Evolutionary conservation across 2,113 vertebrate genomes (phyloP).

Genomic region (Tenebrosternarchus preto): DNA sequence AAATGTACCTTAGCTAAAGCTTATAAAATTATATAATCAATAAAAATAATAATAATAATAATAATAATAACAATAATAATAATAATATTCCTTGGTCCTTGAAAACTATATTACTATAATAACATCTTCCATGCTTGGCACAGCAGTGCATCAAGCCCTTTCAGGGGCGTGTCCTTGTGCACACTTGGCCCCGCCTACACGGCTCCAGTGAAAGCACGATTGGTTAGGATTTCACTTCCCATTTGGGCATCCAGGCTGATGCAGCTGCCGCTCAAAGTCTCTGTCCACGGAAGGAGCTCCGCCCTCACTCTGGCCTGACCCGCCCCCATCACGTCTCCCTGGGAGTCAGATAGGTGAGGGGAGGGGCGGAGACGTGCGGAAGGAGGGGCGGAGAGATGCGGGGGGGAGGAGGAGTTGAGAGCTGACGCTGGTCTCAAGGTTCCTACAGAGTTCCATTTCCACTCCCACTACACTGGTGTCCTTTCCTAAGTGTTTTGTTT

Average conservation of each 20-base stretch:
- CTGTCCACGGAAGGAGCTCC: not conserved
- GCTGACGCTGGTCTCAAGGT: constrained; percentile 1
- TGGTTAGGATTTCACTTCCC: not conserved
- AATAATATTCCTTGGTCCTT: constrained; percentile 86
- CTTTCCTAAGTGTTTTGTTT: not conserved
- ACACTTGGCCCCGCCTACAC: not conserved
- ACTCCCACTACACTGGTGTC: not conserved
- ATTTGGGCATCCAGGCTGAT: too few relatives aligned
- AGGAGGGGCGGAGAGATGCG: not conserved
- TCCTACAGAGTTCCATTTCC: not conserved
- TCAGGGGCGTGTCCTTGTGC: not conserved
- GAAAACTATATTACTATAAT: constrained; percentile 85
- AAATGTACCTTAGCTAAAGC: constrained; percentile 95
- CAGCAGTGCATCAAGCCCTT: constrained; percentile 45
- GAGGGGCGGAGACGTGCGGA: too few relatives aligned
- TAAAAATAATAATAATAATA: constrained; percentile 67
- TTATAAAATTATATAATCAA: constrained; percentile 85
- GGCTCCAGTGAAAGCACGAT: not conserved
- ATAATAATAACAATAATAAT: constrained; percentile 63
- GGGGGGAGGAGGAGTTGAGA: not conserved
- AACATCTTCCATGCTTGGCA: constrained; percentile 41
- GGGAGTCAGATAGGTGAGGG: not conserved
- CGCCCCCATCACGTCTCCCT: too few relatives aligned
- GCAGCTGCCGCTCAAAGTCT: not conserved
- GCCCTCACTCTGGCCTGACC: not conserved